phyloP scores from a whole-genome alignment of 2,888 invertebrate genomes.

The Cerceris rybyensis region DNA sequence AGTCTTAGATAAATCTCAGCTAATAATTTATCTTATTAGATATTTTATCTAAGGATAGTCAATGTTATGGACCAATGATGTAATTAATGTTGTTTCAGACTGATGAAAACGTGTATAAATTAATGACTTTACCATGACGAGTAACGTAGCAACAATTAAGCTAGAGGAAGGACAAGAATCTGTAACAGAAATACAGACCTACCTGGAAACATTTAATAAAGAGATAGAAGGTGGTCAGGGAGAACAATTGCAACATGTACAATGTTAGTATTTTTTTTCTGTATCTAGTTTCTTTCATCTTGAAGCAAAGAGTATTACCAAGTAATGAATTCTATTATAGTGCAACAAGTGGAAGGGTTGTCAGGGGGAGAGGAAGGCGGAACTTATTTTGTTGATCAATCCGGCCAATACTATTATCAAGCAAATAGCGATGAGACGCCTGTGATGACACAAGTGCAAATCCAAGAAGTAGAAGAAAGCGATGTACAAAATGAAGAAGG shows the following conservation, averaged over 20 bases:
- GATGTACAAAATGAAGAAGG: constrained; percentile 77
- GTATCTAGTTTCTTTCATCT: background rate
- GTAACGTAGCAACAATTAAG: constrained; percentile 78
- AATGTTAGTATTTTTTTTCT: constrained; percentile 70
- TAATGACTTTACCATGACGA: constrained; percentile 73
- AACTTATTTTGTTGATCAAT: constrained; percentile 91
- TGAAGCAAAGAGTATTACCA: background rate
- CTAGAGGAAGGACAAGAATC: constrained; percentile 82
- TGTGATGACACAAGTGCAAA: constrained; percentile 85
- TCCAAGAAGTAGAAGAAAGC: constrained; percentile 81
- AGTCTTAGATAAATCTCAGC: too few relatives aligned
- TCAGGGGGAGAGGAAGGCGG: constrained; percentile 85
- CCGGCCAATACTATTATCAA: constrained; percentile 92
- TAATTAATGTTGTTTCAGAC: constrained; percentile 46
- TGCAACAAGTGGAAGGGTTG: constrained; percentile 80
- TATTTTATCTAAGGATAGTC: background rate
- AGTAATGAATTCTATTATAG: constrained; percentile 57
- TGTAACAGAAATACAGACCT: constrained; percentile 90
- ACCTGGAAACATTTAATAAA: constrained; percentile 91
- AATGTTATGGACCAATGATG: background rate
- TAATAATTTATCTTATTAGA: too few relatives aligned
- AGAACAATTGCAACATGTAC: constrained; percentile 80
- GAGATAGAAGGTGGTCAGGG: constrained; percentile 87
- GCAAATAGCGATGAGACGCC: constrained; percentile 86
- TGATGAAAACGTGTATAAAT: constrained; percentile 47